Evolutionary conservation across 2,888 invertebrate genomes (phyloP), one percentile per base, ranked within the genome.

Genomic region (Polymixis flavicincta): DNA sequence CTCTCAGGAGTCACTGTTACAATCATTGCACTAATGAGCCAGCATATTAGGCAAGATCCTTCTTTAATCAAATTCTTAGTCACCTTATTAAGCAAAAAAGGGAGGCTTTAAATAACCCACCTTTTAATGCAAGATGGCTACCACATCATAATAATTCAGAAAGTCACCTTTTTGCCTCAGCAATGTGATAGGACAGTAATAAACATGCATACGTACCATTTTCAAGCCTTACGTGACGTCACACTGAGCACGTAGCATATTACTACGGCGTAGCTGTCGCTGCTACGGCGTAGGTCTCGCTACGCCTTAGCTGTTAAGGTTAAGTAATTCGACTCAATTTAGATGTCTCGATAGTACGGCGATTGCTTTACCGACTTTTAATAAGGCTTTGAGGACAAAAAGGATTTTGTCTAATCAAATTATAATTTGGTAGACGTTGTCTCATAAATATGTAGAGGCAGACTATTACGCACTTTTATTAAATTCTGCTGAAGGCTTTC

Each of bases 401-500:
- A 76, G 74, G 82, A 79, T 84, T 76, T 73, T 72, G 14, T 80
- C 32, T 45, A 73, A 83, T 85, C 72, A 84, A 85, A 85, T 86
- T 83, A 85, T 74, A 81, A 80, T 86, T 86, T 86, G 54, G 73
- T 78, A 73, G 76, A 85, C 79, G 71, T 55, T 77, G 68, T 70
- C 84, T 86, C 80, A 86, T 86, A 86, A 86, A 86, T 86, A 86
- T 86, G 78, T 80, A 86, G 63, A 64, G 14, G 28, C 68, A 75
- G 42, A 74, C 74, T 78, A 84, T 76, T 69, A 76, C 79, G 72
- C 70, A 75, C n/a, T 78, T 82, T 76, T 82, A 85, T 85, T 80
- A 86, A 82, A 85, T 86, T 85, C 68, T 28, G 37, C 48, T 61
- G 55, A 72, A 76, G 55, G 69, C 60, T 74, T 67, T 74, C 73